Evolutionary conservation across 64 coral and sea anemone genomes (phyloP), one percentile per base, ranked within the genome.

Genomic region (Hydrozoanthus tunicans): DNA sequence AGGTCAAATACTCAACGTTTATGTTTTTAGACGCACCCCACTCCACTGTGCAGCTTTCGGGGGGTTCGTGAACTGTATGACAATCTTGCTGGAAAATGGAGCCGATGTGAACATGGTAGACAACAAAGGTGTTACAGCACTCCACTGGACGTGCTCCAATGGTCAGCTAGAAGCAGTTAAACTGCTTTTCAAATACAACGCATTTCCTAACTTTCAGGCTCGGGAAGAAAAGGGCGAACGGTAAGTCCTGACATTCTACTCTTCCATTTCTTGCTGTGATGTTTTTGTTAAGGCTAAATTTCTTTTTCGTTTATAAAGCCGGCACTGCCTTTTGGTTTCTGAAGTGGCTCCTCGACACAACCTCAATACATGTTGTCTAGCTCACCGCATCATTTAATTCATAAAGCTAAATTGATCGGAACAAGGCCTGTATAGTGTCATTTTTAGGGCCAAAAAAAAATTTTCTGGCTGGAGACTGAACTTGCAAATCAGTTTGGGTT

Each of bases 21-120:
- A 24, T 20, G 13, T 74, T 74, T 74, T 43, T 51, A 93, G 97
- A 3, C 93, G 92, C 64, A 99, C 97, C 4, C 94, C 97, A 14
- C 77, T 99, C 13, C 97, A 99, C 66, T 99, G 94, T 81, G 97
- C 97, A 23, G 94, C 97, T 5, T 93, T 95, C 74, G 94, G 94
- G 0, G 97, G 97, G 9, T 95, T 95, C 73, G 94, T 91, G 23
- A 91, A 93, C 24, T 95, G 92, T 51, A 95, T 95, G 83, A 80
- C 91, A 57, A 73, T 95, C n/a, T 59, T 99, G 7, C 77, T 99
- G 25, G 92, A 95, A 3, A 70, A 85, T 89, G 94, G 97, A 5
- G 97, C 94, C 13, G 66, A 99, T 17, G 89, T 95, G 13, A 91
- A 93, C 79, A 89, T 90, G 56, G 76, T 56, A 26, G 97, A 99